Evolutionary conservation across 23 tunicate genomes (phyloP), one percentile per base, ranked within the genome.

Genomic region (Ciona savignyi): DNA sequence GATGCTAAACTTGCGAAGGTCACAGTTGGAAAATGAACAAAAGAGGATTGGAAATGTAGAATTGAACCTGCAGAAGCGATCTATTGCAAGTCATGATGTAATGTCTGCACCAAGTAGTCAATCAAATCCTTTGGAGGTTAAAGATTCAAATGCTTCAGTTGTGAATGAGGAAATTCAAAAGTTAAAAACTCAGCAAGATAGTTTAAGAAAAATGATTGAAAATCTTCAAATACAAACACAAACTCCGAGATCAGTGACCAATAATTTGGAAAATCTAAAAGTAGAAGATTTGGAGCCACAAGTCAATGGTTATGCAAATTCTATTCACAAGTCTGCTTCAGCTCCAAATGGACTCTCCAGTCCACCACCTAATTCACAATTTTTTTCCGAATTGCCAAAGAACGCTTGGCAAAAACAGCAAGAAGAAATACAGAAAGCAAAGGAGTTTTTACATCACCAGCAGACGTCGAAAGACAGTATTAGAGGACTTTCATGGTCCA

Each of bases 361-460:
- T 42, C 56, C 56, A 42, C 56, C 56, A 42, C 56, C 56, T 9
- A 42, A 42, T 9, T 15, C 9, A 15, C 56, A 9, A 6, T 42
- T 42, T 15, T 9, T 23, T 30, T 70, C 74, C 21, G 69, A 74
- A 33, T 77, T 48, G 63, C 71, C 86, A 29, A 78, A 78, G 30
- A 72, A 78, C 26, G 76, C 83, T 9, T 76, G 83, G 77, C 79
- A 88, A 33, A 77, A 77, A 30, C 86, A 88, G 66, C 79, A 88
- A 33, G 70, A 77, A 29, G 87, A 87, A 2, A 26, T 88, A 1
- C 4, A 23, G 29, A 82, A 81, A 64, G 96, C 96, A 21, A 71
- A 86, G 60, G 84, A 88, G 31, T 88, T 88, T 78, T 67, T 88
- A 49, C 83, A 83, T 24, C 73, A 63, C 22, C 97, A 83, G 74